Base-by-base conservation (phyloP, 2,797 vertebrate species). In the Adelosebastes latens region DNA sequence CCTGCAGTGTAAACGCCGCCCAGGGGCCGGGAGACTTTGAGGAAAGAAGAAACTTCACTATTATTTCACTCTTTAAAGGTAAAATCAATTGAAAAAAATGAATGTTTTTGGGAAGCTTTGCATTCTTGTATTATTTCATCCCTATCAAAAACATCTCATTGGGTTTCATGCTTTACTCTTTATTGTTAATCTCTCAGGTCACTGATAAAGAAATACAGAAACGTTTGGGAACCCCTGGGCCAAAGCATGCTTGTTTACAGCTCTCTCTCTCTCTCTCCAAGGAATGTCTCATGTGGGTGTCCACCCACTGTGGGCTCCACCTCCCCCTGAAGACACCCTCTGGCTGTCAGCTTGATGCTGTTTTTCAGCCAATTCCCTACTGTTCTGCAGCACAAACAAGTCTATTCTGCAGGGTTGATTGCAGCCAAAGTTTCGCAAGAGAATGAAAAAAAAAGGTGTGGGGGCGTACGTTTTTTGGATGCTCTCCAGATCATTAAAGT, bases 401-500 rank as follows among this genome's bases (percentile, higher is more conserved):
- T 83, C 83, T 81, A 60, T 87, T 93, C 82, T 92, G 78, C 72
- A 29, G 74, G 55, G 74, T 66, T 61, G 73, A 71, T 80, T 49
- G 73, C 88, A 90, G 82, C 79, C 68, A 80, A 72, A 69, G 79
- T 90, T 94, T 93, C 61, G 74, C 87, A 90, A 93, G 73, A 88
- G 61, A 61, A 20, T 11, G 29, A 10, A 68, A 39, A 75, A 70
- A 77, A 87, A 79, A 86, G 55, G 73, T 89, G 88, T 83, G 88
- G 63, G 81, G 87, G 88, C 8, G 82, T 78, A 61, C 6, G 61
- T 72, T 63, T 83, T 89, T 88, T 93, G 90, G 93, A 89, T 69
- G 65, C 63, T 75, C 68, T 93, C 91, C 90, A 92, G 84, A 87
- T 93, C 88, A 92, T 95, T 94, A 91, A 94, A 92, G 91, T 91